Conservation (phyloP, 2,888 invertebrate genomes). For the Gari tellinella region DNA sequence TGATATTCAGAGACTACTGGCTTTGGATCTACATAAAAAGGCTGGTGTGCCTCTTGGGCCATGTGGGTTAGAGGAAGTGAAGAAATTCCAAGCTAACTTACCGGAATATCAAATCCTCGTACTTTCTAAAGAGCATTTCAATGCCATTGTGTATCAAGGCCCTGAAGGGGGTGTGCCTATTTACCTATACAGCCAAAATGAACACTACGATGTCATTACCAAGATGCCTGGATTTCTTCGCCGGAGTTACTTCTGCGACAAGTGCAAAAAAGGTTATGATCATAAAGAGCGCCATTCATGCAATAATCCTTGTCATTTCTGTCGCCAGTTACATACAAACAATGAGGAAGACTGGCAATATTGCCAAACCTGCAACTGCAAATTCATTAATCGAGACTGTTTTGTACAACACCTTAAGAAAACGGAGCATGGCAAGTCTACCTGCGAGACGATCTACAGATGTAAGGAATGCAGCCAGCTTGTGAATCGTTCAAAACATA, state of each 20-base stretch:
- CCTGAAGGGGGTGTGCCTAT: constrained; percentile 47
- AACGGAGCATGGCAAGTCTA: constrained; percentile 8
- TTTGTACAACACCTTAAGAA: constrained; percentile 14
- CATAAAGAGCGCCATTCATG: constrained; percentile 48
- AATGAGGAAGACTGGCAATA: constrained; percentile 28
- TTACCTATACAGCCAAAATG: constrained; percentile 44
- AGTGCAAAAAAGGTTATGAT: constrained; percentile 56
- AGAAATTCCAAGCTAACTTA: constrained; percentile 14
- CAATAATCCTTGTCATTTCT: constrained; percentile 47
- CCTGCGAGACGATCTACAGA: constrained; percentile 7
- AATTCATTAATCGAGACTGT: constrained; percentile 23
- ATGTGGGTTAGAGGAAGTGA: constrained; percentile 51
- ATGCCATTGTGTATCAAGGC: constrained; percentile 41
- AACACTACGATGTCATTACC: constrained; percentile 52
- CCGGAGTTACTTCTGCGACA: constrained; percentile 33
- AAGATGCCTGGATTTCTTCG: constrained; percentile 45
- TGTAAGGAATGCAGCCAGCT: constrained; percentile 12
- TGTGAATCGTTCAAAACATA: constrained; percentile 7
- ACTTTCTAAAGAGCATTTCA: constrained; percentile 22
- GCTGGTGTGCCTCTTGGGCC: constrained; percentile 33
- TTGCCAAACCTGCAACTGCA: constrained; percentile 22
- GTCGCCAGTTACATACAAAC: constrained; percentile 28
- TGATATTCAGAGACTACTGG: constrained; percentile 36
- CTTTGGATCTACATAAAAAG: constrained; percentile 29
- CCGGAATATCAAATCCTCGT: constrained; percentile 13